Evolutionary conservation across 2,888 invertebrate species (phyloP), one percentile per base, ranked within the genome.

Genomic region (Odontothrips loti): DNA sequence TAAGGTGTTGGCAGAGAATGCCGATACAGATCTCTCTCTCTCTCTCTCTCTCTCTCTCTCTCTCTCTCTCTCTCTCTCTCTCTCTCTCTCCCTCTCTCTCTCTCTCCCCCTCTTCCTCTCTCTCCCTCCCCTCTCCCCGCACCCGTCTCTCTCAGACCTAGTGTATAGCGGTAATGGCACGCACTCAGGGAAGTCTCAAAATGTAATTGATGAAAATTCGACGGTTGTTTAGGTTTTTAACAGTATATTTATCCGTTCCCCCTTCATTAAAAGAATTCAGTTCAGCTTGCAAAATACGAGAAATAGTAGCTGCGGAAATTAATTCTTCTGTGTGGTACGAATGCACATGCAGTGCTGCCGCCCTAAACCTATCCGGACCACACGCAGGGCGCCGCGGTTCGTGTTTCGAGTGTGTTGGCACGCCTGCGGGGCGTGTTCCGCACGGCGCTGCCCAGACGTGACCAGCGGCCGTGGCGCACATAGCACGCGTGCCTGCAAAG

Each of bases 31-130:
- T 4, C 1, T 51, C 15, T 51, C 51, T 1, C 48, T 12, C 48
- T 12, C 48, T 12, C 48, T 12, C 48, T 12, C 48, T 12, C 48
- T 48, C 48, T 10, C 3, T 51, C 51, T 51, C 51, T 51, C 51
- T 51, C 51, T 51, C 51, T 51, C 51, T 51, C 51, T 51, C 51
- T 51, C 51, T 51, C 51, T 51, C 51, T 51, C 51, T 51, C 51
- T 51, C 51, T 51, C 51, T 51, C 3, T 51, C 51, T 10, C 51
- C 9, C 51, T 51, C 3, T 20, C 51, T 51, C 51, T 51, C 51
- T 51, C 51, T 20, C 51, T 8, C 51, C 9, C 51, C 20, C 51
- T 8, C 48, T 51, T 17, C 17, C 51, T 51, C 51, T 51, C 51
- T 51, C 51, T 51, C 51, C 1, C 51, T 1, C 51, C 1, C 51